Conservation (phyloP, 2,113 vertebrate species). For the Gallinago paraguaiae region DNA sequence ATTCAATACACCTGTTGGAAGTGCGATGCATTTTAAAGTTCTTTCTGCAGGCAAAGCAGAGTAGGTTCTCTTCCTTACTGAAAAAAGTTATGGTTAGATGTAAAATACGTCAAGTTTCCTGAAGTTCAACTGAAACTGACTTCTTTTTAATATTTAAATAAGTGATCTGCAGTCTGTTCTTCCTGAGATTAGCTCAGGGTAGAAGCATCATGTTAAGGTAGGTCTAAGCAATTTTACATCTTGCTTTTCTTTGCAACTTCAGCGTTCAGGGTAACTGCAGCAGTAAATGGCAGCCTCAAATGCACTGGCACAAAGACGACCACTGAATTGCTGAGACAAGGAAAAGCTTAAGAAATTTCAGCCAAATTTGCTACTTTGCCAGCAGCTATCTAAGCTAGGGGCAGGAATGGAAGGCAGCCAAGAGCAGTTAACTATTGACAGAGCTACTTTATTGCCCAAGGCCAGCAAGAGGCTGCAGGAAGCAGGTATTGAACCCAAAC, state of each 20-base stretch:
- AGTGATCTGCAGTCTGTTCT: not conserved
- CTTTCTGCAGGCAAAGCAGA: not conserved
- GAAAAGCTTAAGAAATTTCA: not conserved
- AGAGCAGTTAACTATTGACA: not conserved
- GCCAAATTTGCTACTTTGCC: not conserved
- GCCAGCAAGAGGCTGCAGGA: not conserved
- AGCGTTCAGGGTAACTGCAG: not conserved
- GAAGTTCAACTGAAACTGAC: not conserved
- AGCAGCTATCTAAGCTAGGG: not conserved
- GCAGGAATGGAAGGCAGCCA: not conserved
- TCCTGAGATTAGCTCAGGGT: not conserved
- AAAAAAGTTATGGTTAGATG: not conserved
- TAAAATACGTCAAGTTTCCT: not conserved
- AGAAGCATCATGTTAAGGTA: not conserved
- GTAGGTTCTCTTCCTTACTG: not conserved
- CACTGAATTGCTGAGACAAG: not conserved
- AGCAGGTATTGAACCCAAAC: not conserved
- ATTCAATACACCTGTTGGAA: constrained; percentile 47
- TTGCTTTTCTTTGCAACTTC: not conserved
- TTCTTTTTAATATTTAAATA: not conserved
- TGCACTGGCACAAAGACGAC: not conserved
- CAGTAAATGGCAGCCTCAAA: not conserved
- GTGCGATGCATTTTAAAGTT: not conserved
- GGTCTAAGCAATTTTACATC: not conserved
- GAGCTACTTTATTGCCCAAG: not conserved